A percentile compares a stretch with the other conserved stretches of the same genome.
Evolutionary conservation across 2,797 vertebrate genomes (phyloP).

Genomic region (Melopsittacus undulatus): DNA sequence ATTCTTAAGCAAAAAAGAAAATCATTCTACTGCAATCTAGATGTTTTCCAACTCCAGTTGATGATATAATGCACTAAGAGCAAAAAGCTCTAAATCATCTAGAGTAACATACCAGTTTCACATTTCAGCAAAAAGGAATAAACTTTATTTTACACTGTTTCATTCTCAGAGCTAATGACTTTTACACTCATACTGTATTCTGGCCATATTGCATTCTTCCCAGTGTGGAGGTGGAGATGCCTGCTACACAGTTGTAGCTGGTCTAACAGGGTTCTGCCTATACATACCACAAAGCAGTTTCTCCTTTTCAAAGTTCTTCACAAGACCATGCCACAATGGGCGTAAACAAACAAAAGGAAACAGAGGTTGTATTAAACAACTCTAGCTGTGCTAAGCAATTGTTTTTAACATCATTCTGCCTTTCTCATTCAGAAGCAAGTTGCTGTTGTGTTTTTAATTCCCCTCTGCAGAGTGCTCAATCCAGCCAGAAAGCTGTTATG

Average conservation of each 20-base stretch:
- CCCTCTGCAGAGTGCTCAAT: slow-evolving; percentile 10
- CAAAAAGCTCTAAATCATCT: slow-evolving; percentile 49
- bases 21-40: slow-evolving; percentile 4
- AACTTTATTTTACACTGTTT: background rate
- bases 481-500: slow-evolving; percentile 37
- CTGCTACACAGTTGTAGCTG: background rate
- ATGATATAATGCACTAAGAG: slow-evolving; percentile 32
- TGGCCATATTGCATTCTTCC: background rate
- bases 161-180: background rate
- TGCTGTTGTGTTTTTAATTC: background rate
- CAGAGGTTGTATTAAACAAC: background rate
- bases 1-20: slow-evolving; percentile 34
- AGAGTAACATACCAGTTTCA: background rate
- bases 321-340: background rate
- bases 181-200: background rate
- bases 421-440: background rate
- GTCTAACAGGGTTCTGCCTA: background rate
- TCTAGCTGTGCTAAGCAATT: background rate
- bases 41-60: slow-evolving; percentile 40
- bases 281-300: background rate
- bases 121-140: background rate
- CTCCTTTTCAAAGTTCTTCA: background rate
- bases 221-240: background rate
- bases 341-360: background rate
- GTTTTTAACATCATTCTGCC: background rate